Conservation (phyloP, 2,113 vertebrate species). For the Lasiurus cinereus region DNA sequence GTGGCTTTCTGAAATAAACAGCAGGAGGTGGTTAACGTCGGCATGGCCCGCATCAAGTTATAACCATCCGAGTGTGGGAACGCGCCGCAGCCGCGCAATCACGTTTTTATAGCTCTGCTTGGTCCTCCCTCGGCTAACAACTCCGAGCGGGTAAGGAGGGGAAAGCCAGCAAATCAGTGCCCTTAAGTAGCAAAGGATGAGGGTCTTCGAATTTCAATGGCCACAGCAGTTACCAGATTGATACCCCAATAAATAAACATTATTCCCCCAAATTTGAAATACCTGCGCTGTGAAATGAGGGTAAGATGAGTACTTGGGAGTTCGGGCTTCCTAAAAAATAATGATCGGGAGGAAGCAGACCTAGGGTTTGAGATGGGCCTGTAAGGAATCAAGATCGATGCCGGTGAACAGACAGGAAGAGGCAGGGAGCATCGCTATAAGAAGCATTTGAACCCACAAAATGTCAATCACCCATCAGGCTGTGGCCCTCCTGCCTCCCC, state of each 20-base stretch:
- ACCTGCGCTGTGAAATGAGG: neutral
- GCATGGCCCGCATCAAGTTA: constrained; percentile 75
- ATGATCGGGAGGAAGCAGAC: neutral
- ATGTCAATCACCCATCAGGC: too few relatives aligned
- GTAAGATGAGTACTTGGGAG: neutral
- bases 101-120: constrained; percentile 77
- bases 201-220: constrained; percentile 55
- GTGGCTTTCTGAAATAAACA: constrained; percentile 80
- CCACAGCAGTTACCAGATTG: constrained; percentile 8
- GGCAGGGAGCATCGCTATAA: neutral
- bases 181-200: constrained; percentile 21
- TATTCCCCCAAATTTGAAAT: constrained; percentile 53
- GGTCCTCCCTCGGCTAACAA: constrained; percentile 72
- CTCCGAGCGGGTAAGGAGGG: neutral
- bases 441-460: neutral
- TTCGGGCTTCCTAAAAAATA: neutral
- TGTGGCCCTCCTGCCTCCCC: neutral
- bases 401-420: neutral
- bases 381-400: neutral
- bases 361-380: neutral
- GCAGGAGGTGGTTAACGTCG: constrained; percentile 76
- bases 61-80: constrained; percentile 71
- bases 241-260: neutral
- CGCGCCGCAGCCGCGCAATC: constrained; percentile 76
- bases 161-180: constrained; percentile 65